Percentiles rank a stretch among this genome's conserved stretches.
Evolutionary conservation across 2,888 invertebrate genomes (phyloP).

Genomic region (Augiades crinisus): DNA sequence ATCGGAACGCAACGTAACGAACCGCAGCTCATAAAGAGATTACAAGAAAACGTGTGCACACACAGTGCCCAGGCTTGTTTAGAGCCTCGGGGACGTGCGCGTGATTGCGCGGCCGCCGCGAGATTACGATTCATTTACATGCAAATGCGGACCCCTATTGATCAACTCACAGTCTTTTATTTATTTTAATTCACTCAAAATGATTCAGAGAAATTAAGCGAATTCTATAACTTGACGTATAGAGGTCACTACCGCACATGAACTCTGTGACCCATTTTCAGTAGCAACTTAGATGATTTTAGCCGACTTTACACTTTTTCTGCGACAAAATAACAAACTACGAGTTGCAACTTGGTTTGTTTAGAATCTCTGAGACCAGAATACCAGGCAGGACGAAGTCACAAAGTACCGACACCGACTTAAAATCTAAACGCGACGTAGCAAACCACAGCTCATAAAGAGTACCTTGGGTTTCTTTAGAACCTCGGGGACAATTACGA

Average conservation of each 20-base stretch:
- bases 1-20: neutral
- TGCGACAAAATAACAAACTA: no score
- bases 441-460: no score
- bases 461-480: no score
- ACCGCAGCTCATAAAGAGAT: constrained; percentile 4
- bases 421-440: no score
- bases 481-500: no score
- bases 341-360: no score
- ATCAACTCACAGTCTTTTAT: neutral
- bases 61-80: neutral
- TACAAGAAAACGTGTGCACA: constrained; percentile 14
- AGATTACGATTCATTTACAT: constrained; percentile 77
- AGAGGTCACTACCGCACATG: neutral
- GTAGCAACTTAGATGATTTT: no score
- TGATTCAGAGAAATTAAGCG: neutral
- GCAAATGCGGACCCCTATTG: constrained; percentile 68
- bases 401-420: no score
- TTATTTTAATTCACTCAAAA: neutral
- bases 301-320: no score
- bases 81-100: constrained; percentile 40
- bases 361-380: no score
- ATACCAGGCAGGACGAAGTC: no score
- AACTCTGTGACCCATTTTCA: no score
- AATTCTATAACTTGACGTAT: neutral
- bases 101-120: constrained; percentile 60